phyloP scores from a whole-genome alignment of 2,888 invertebrate species.

The Agrotis exclamationis region DNA sequence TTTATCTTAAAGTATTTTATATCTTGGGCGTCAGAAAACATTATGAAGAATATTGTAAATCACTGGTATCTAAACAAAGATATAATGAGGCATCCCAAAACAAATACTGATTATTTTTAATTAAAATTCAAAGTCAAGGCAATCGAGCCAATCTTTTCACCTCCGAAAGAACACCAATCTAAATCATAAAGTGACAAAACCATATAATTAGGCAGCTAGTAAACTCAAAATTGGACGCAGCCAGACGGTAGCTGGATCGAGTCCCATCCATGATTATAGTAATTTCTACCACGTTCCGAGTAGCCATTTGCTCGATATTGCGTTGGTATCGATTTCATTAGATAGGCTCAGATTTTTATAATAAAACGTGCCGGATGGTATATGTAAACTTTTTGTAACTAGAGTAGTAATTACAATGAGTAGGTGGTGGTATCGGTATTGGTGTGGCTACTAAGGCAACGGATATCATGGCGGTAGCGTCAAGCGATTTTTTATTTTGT shows the following conservation, averaged over 20 bases:
- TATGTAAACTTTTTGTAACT: constrained; percentile 67
- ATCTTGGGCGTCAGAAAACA: no score
- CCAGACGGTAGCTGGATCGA: constrained; percentile 62
- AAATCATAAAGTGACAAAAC: constrained; percentile 52
- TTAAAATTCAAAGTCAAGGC: not conserved
- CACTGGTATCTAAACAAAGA: not conserved
- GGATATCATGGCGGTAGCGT: not conserved
- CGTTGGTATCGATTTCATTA: constrained; percentile 72
- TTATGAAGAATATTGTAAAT: no score
- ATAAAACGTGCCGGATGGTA: constrained; percentile 68
- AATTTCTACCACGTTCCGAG: constrained; percentile 59
- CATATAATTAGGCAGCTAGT: constrained; percentile 62
- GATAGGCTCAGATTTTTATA: constrained; percentile 68
- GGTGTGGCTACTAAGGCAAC: constrained; percentile 42
- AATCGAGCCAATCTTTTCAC: not conserved
- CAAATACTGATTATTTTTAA: not conserved
- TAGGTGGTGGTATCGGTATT: constrained; percentile 58
- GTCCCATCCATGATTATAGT: constrained; percentile 65
- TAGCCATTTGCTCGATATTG: constrained; percentile 67
- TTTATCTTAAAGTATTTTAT: no score
- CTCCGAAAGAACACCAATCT: constrained; percentile 22
- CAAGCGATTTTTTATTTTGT: not conserved
- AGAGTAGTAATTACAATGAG: constrained; percentile 67
- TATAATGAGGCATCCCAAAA: not conserved
- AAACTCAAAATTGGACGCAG: constrained; percentile 53